Evolutionary conservation across 2,888 invertebrate genomes (phyloP).

Genomic region (Melanostoma mellinum): DNA sequence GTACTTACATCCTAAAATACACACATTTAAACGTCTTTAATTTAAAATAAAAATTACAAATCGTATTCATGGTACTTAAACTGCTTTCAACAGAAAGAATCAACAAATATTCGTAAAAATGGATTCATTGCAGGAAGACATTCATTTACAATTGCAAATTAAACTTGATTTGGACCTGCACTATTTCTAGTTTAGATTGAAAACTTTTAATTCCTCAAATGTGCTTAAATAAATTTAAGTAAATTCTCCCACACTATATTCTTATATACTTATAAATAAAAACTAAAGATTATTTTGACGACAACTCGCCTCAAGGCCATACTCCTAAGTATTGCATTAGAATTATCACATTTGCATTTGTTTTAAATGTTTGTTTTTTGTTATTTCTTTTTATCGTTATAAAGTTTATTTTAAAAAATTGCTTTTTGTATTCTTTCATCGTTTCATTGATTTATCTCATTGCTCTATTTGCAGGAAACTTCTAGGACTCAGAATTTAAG

Average conservation of each 20-base stretch:
- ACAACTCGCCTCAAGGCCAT: slow-evolving; percentile 49
- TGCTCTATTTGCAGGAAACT: slow-evolving; percentile 60
- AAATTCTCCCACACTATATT: slow-evolving; percentile 30
- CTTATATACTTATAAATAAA: slow-evolving; percentile 29
- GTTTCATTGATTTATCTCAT: slow-evolving; percentile 24
- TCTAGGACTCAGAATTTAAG: slow-evolving; percentile 46
- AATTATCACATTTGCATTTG: slow-evolving; percentile 62
- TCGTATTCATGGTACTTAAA: slow-evolving; percentile 5
- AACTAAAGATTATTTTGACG: slow-evolving; percentile 52
- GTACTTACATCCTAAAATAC: slow-evolving; percentile 53
- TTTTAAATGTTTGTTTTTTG: slow-evolving; percentile 21
- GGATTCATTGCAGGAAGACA: slow-evolving; percentile 41
- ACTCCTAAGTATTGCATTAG: slow-evolving; percentile 51
- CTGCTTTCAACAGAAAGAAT: slow-evolving; percentile 12
- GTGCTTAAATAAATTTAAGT: slow-evolving; percentile 31
- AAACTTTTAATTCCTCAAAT: neutral
- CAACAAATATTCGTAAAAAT: slow-evolving; percentile 20
- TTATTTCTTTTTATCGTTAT: slow-evolving; percentile 2
- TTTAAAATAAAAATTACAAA: slow-evolving; percentile 14
- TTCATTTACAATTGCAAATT: slow-evolving; percentile 1
- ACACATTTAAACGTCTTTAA: neutral
- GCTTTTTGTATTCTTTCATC: slow-evolving; percentile 3
- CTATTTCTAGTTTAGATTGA: slow-evolving; percentile 4
- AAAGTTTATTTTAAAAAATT: slow-evolving; percentile 21
- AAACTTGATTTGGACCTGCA: neutral